Evolutionary conservation across 1,140 invertebrate species (phyloP).

Genomic region (Eriosoma lanigerum): DNA sequence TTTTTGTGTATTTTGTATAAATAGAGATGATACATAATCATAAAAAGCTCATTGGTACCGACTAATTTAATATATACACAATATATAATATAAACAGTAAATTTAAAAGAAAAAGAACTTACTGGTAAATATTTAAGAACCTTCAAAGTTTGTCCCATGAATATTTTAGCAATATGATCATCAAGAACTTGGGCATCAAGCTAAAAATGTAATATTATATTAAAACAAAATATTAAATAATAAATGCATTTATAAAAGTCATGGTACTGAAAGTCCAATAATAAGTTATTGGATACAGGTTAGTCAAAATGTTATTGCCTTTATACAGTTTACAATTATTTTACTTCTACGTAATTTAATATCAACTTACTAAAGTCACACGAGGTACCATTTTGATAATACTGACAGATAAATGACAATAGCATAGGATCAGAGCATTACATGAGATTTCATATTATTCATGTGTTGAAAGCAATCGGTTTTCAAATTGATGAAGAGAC

Average conservation of each 20-base stretch:
- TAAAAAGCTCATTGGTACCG: no score
- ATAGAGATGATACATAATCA: no score
- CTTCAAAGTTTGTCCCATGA: constrained; percentile 62
- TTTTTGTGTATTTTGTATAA: no score
- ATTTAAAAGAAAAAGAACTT: constrained; percentile 53
- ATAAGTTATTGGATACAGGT: background rate
- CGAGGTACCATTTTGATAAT: background rate
- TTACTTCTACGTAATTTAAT: no score
- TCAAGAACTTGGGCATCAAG: constrained; percentile 64
- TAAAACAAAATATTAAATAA: background rate
- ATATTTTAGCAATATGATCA: constrained; percentile 62
- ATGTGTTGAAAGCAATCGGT: no score
- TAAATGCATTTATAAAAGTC: background rate
- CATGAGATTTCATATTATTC: no score
- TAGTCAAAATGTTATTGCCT: no score
- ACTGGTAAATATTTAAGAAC: constrained; percentile 63
- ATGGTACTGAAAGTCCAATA: background rate
- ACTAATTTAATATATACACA: no score
- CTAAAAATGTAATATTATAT: constrained; percentile 57
- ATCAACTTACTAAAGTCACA: constrained; percentile 26
- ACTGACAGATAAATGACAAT: background rate
- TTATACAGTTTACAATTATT: no score
- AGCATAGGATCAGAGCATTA: background rate
- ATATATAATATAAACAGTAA: no score
- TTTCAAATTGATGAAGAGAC: no score